Base-by-base conservation (phyloP, 2,888 invertebrate species). In the Drosophila fungiperda region DNA sequence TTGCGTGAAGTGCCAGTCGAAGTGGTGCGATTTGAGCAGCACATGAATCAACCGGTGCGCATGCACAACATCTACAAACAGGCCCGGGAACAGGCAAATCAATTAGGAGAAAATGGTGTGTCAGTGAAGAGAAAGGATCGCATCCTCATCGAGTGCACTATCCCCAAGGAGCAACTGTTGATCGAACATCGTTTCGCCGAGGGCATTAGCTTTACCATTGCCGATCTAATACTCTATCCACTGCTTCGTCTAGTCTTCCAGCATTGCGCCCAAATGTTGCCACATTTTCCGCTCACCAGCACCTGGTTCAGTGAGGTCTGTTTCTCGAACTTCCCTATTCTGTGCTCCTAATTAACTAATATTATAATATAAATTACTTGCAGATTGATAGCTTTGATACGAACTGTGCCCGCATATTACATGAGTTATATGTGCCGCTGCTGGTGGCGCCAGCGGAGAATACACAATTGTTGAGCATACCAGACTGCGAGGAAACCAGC, bases 11-110 rank as follows among this genome's bases (percentile, higher is more conserved):
- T 98, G 62, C 97, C 98, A 0, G 92, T 93, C n/a, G 95, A 96
- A 87, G 92, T 98, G 58, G 94, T 96, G 1, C 94, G 96, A 76
- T 97, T 98, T 90, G 98, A 99, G 93, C 94, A 95, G 77, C 98
- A 98, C 91, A 94, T 99, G 93, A 94, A 94, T 20, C 96, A 97
- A 87, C 98, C 98, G 0, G 95, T 97, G 0, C 95, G 95, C 89
- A 94, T 98, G 75, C 98, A 98, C 90, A 98, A 98, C 93, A 95
- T 97, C 36, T 96, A 96, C 79, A 97, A 97, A 93, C 92, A 95
- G 68, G 96, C 96, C 1, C 94, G 96, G 76, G 94, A 95, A 73
- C 90, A 91, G 45, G 94, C 94, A 29, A 95, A 94, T 83, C 83
- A 82, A n/a, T 71, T 45, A 23, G 45, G 61, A 1, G 74, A 74